Evolutionary conservation across 23 tunicate species (phyloP), one percentile per base, ranked within the genome.

Genomic region (Pegea sp.): DNA sequence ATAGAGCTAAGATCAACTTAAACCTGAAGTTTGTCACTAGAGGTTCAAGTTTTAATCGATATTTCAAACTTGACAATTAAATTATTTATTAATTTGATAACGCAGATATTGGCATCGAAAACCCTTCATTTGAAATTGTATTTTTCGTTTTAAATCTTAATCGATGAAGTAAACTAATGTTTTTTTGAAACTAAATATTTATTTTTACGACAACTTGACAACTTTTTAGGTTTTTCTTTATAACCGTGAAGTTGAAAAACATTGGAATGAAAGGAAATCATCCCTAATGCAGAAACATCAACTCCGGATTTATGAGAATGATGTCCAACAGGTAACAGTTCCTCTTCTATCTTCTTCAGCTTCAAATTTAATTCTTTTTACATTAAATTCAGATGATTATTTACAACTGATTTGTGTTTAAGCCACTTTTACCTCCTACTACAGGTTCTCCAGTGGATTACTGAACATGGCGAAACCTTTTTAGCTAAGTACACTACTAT

Each of bases 401-500:
- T 38, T 8, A 8, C 11, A 38, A n/a, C n/a, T n/a, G 6, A 25
- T 56, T 7, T 27, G 21, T 25, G 11, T 25, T 24, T 7, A 27
- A 7, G 7, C 11, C 7, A 7, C 48, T 25, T 8, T 6, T 24
- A 27, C 49, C 61, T 8, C 16, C 16, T 38, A 38, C 46, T 38
- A 22, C 65, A 84, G 95, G 95, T 84, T 21, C 49, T 84, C 48
- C 68, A 67, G 29, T 84, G 95, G 95, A 73, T 84, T 31, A 31
- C 66, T 2, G 86, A 84, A 33, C 95, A 84, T 52, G 95, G 95
- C 13, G 95, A 84, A 50, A 77, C 74, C 23, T 84, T 84, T 48
- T 72, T 84, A 0, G 76, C 95, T 54, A 84, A 84, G 34, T 84
- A 84, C 67, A 71, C 95, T 0, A 77, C 78, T 1, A 71, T 84